A percentile compares a stretch with the other conserved stretches of the same genome.
phyloP scores from a whole-genome alignment of 64 coral and sea anemone genomes.

The Trachythela sp. region DNA sequence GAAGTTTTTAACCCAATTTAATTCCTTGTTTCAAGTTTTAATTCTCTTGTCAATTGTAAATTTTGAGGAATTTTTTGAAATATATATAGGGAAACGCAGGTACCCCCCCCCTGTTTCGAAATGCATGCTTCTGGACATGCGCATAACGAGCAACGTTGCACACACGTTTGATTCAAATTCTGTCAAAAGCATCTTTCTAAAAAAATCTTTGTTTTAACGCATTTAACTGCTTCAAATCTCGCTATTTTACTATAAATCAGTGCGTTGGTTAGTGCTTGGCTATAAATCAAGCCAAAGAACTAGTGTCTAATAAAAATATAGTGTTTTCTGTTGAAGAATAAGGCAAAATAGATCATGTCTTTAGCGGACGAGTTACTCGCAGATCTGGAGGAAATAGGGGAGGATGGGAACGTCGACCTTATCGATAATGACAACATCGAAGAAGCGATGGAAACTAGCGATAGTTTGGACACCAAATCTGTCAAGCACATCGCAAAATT shows the following conservation, averaged over 20 bases:
- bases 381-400: slow-evolving; percentile 88
- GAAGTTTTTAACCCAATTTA: too few relatives aligned
- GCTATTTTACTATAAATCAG: neutral
- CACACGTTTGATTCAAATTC: too few relatives aligned
- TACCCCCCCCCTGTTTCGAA: neutral
- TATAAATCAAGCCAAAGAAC: too few relatives aligned
- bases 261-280: too few relatives aligned
- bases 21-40: neutral
- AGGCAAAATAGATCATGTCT: slow-evolving; percentile 59
- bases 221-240: neutral
- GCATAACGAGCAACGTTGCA: neutral
- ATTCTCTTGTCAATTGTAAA: neutral
- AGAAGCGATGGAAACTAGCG: slow-evolving; percentile 96
- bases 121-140: too few relatives aligned
- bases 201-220: too few relatives aligned
- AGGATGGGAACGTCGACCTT: slow-evolving; percentile 71
- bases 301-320: neutral
- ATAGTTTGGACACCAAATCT: slow-evolving; percentile 67
- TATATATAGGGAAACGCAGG: neutral
- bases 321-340: slow-evolving; percentile 10
- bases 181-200: too few relatives aligned
- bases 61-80: neutral
- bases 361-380: slow-evolving; percentile 91
- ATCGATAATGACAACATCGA: slow-evolving; percentile 94
- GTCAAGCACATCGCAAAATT: slow-evolving; percentile 90